phyloP scores from a whole-genome alignment of 2,113 vertebrate genomes.

The Gymnocephalus cernua region DNA sequence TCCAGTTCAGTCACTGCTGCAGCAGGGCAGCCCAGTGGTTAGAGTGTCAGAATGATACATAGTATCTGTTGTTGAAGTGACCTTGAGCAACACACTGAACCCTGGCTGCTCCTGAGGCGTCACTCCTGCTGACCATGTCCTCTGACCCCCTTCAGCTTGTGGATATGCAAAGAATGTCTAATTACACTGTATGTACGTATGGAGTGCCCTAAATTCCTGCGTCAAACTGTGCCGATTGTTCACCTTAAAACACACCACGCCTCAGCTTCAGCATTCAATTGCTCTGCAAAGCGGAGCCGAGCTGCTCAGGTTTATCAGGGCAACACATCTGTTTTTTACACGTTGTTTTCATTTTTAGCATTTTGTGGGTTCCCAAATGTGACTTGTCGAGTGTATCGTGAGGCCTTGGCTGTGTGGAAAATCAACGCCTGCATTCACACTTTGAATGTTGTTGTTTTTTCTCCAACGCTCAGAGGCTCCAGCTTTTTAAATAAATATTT shows the following conservation, averaged over 20 bases:
- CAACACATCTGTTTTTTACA: constrained; percentile 68
- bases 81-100: constrained; percentile 73
- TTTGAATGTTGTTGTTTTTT: constrained; percentile 6
- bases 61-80: constrained; percentile 61
- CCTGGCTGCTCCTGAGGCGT: constrained; percentile 60
- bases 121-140: constrained; percentile 67
- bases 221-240: constrained; percentile 51
- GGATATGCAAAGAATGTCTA: constrained; percentile 74
- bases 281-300: constrained; percentile 37
- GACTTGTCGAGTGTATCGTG: constrained; percentile 52
- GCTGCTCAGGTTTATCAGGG: constrained; percentile 66
- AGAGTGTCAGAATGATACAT: constrained; percentile 61
- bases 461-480: constrained; percentile 17
- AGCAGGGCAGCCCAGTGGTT: constrained; percentile 58
- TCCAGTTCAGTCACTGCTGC: constrained; percentile 4
- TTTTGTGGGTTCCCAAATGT: constrained; percentile 75
- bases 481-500: constrained; percentile 65
- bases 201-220: constrained; percentile 57
- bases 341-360: constrained; percentile 73
- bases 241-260: constrained; percentile 59
- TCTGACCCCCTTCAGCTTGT: constrained; percentile 59
- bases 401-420: constrained; percentile 59
- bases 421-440: constrained; percentile 53
- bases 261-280: constrained; percentile 17
- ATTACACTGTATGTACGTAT: constrained; percentile 62